Base-by-base conservation (phyloP, 2,113 vertebrate species). In the Actenoides lindsayi region DNA sequence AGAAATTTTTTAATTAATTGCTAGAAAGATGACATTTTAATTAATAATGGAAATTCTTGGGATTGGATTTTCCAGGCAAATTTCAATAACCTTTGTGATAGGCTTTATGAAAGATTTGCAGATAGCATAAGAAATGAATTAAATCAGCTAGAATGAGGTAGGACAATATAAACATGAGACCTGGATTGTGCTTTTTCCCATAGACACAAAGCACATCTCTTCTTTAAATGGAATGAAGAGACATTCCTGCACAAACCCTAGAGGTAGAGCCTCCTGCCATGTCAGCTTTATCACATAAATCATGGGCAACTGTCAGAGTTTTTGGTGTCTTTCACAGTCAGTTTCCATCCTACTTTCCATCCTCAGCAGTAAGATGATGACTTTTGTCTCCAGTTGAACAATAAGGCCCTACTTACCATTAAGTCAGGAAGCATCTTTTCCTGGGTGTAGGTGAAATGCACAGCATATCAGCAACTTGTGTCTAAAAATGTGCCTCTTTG, bases 1-100 rank as follows among this genome's bases (percentile, higher is more conserved):
- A 75, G 17, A 75, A 94, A 63, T 12, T 31, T 7, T 59, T 92
- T 74, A 91, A 94, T 93, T 91, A 94, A 84, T 79, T 86, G 59
- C 44, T 80, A 60, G 46, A 86, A 80, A 74, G 17, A 79, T 65
- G 57, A 62, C 31, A 75, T 60, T 89, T 91, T 87, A 92, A 89
- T 94, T 95, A 84, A 73, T 19, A 44, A 16, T 10, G 19, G 17
- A 92, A 94, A 77, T 90, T 70, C 51, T 88, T 73, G 6, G 9
- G 21, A 20, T 39, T 84, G 37, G 7, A 3, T 74, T 90, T 92
- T 63, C 44, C 18, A 74, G 51, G 10, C 20, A 92, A 80, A 81
- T 57, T 53, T 35, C 62, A 57, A 30, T 60, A 12, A 65, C 73
- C 39, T 69, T 86, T 80, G 3, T 70, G 20, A 48, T 53, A 65